Evolutionary conservation across 2,797 vertebrate genomes (phyloP), one percentile per base, ranked within the genome.

Genomic region (Notolepis coatsorum): DNA sequence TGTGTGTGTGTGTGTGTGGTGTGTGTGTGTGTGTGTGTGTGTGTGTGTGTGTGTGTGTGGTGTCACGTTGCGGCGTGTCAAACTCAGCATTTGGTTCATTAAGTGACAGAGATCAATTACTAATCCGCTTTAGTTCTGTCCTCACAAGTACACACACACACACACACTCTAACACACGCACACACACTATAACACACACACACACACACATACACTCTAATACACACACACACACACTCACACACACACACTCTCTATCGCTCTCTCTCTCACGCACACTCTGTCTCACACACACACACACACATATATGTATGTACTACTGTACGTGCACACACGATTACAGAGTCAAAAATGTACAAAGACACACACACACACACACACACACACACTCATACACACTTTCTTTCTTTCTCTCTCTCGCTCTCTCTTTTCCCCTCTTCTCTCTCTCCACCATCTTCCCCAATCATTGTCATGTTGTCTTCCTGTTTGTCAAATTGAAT

Each of bases 401-500:
- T 49, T 45, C 24, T 47, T 3, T 43, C 68, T 50, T 52, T 56
- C 52, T 49, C 37, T 35, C 56, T 24, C 1, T 28, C n/a, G n/a
- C n/a, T n/a, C 49, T 49, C 48, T 25, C 49, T 3, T 43, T 70
- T 50, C 54, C 55, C 52, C 51, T 35, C 35, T 57, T 24, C 1
- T 28, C n/a, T n/a, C n/a, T n/a, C n/a, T n/a, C n/a, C n/a, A n/a
- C n/a, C n/a, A n/a, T n/a, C n/a, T n/a, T n/a, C n/a, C n/a, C n/a
- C n/a, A n/a, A n/a, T n/a, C n/a, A n/a, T n/a, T 65, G 52, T 20
- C 45, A 60, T 67, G 73, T 65, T 65, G 61, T 76, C 71, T 80
- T 84, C 73, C 71, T 77, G 77, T 81, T 80, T 80, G 80, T 87
- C 80, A 84, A 88, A 87, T 89, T 89, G 61, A 91, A 86, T 91